Percentiles rank a stretch among this genome's conserved stretches.
Conservation (phyloP, 2,797 vertebrate genomes). For the Tadarida brasiliensis region DNA sequence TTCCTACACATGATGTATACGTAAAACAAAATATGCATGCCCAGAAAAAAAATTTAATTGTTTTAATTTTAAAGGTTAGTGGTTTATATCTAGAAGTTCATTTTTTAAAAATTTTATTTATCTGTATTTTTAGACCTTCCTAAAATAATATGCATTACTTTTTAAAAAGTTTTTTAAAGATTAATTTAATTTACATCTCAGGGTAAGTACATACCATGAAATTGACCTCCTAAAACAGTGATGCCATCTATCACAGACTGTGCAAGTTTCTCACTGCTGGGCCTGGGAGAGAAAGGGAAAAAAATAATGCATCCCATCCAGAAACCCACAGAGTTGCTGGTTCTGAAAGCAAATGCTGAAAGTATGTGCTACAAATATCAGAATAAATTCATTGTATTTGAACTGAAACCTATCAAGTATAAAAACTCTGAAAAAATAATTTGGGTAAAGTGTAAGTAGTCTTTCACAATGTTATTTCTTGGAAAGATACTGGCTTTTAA, state of each 20-base stretch:
- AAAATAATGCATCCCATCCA: neutral
- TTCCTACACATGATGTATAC: neutral
- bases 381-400: neutral
- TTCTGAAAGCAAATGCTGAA: conserved; percentile 5
- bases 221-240: conserved; percentile 90
- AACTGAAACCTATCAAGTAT: neutral
- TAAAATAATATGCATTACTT: conserved; percentile 13
- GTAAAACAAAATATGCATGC: neutral
- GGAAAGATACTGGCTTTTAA: conserved; percentile 29
- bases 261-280: conserved; percentile 93
- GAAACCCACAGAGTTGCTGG: neutral
- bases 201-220: conserved; percentile 89
- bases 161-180: neutral
- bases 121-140: neutral
- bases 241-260: conserved; percentile 94
- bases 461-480: conserved; percentile 37
- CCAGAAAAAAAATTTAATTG: neutral
- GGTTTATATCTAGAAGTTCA: neutral
- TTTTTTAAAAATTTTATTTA: neutral
- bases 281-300: conserved; percentile 86
- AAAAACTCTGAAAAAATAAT: conserved; percentile 25
- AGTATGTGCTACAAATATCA: neutral
- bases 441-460: neutral
- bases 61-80: neutral
- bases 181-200: conserved; percentile 36